Conservation (phyloP, 1,140 invertebrate genomes). For the Drosophila santomea region DNA sequence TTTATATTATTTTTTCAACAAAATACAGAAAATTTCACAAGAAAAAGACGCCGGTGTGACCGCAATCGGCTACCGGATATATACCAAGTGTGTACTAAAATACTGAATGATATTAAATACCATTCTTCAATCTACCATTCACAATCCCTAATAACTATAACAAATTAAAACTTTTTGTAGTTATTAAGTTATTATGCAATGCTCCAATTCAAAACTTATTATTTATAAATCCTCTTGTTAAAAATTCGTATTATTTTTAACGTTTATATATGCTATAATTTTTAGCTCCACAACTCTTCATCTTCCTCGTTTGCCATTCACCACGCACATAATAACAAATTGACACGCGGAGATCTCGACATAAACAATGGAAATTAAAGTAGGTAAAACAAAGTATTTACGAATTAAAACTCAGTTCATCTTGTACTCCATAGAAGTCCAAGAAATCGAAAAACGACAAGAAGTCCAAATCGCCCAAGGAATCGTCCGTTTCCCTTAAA, state of each 20-base stretch:
- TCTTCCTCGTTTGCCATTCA: constrained; percentile 1
- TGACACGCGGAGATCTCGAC: constrained; percentile 27
- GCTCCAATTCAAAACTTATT: no score
- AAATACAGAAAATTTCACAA: constrained; percentile 37
- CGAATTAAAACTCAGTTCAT: not conserved
- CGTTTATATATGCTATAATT: no score
- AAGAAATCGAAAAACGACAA: constrained; percentile 59
- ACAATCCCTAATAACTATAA: not conserved
- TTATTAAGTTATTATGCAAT: not conserved
- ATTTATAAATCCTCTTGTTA: no score
- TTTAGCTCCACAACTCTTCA: not conserved
- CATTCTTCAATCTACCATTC: not conserved
- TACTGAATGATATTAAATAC: not conserved
- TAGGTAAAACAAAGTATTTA: not conserved
- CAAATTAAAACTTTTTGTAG: no score
- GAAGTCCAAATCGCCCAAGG: constrained; percentile 41
- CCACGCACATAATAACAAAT: constrained; percentile 36
- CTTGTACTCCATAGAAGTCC: constrained; percentile 36
- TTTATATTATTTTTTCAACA: not conserved
- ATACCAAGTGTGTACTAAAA: not conserved
- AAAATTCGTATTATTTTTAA: no score
- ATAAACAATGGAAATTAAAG: constrained; percentile 53
- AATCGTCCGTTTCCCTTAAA: constrained; percentile 41
- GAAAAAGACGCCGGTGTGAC: constrained; percentile 34
- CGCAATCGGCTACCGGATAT: not conserved